Conservation (phyloP, 2,797 vertebrate species). For the Parotocinclus haroldoi region DNA sequence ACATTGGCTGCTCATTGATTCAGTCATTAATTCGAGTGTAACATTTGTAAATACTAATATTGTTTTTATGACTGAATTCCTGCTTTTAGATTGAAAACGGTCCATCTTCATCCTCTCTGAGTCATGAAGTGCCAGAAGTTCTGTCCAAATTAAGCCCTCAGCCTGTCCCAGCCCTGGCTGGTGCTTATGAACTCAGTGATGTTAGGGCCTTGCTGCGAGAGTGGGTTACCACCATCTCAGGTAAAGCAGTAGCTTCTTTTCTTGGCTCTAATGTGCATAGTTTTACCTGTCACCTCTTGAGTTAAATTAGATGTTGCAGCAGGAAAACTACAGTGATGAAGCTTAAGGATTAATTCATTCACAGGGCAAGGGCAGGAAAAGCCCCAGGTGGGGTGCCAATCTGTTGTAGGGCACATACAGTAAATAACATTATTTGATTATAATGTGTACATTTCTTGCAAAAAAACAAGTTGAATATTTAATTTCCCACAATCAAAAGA, state of each 20-base stretch:
- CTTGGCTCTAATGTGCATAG: background rate
- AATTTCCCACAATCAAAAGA: no score
- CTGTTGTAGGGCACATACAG: no score
- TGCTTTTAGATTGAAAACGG: conserved; percentile 70
- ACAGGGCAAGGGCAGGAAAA: no score
- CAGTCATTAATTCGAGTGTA: background rate
- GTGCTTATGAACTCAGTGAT: conserved; percentile 86
- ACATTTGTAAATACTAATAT: background rate
- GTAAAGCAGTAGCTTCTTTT: conserved; percentile 51
- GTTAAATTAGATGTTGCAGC: background rate
- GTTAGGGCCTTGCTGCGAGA: conserved; percentile 87
- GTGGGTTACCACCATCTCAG: conserved; percentile 94
- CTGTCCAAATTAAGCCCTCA: conserved; percentile 57
- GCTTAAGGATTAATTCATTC: no score
- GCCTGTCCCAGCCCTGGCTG: conserved; percentile 82
- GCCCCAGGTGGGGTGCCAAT: no score
- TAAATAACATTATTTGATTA: no score
- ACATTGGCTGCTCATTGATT: background rate
- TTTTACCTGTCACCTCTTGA: background rate
- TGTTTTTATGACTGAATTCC: conserved; percentile 1
- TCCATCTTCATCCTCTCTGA: conserved; percentile 70
- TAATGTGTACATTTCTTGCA: no score
- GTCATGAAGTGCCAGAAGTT: conserved; percentile 54
- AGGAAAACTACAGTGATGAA: no score
- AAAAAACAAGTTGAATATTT: no score